Evolutionary conservation across 2,888 invertebrate species (phyloP), one percentile per base, ranked within the genome.

Genomic region (Drosophila pegasa): DNA sequence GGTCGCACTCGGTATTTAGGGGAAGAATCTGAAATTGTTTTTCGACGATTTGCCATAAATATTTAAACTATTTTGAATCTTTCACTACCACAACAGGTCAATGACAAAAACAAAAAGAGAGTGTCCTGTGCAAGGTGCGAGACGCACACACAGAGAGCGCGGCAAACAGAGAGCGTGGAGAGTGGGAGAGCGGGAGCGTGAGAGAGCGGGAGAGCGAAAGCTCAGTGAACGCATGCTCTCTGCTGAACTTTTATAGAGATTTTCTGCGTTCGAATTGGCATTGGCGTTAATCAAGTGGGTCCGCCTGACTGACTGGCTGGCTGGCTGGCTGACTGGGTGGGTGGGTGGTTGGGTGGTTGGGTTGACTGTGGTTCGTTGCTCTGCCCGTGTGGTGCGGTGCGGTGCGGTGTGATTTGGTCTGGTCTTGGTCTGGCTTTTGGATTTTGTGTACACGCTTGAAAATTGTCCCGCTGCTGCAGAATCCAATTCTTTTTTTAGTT

Each of bases 371-470:
- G 27, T 52, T 58, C 61, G 57, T 50, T 64, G 60, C 45, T 37
- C 64, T 66, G 64, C 22, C 41, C 5, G 14, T 16, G 38, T 47
- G 59, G 18, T 25, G 25, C 52, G 77, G 51, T 67, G 52, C 55
- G 77, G 54, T 66, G 55, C 56, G 58, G 71, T 70, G 59, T 61
- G 35, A 35, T n/a, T 29, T 62, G 64, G 64, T 73, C 70, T 85
- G 62, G 78, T 81, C 82, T 81, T 68, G 80, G 80, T 66, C 65
- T 76, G n/a, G 22, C 22, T 68, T 76, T 63, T 85, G 82, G 83
- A 82, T 84, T 84, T 78, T 88, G 89, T 86, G 85, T 86, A 86
- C 85, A 88, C 89, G 85, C 79, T 81, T 77, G 80, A 82, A 88
- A 88, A 82, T 87, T 85, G 87, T 83, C 82, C 82, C 79, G 73